Evolutionary conservation across 2,888 invertebrate genomes (phyloP), one percentile per base, ranked within the genome.

Genomic region (Sesia bembeciformis): DNA sequence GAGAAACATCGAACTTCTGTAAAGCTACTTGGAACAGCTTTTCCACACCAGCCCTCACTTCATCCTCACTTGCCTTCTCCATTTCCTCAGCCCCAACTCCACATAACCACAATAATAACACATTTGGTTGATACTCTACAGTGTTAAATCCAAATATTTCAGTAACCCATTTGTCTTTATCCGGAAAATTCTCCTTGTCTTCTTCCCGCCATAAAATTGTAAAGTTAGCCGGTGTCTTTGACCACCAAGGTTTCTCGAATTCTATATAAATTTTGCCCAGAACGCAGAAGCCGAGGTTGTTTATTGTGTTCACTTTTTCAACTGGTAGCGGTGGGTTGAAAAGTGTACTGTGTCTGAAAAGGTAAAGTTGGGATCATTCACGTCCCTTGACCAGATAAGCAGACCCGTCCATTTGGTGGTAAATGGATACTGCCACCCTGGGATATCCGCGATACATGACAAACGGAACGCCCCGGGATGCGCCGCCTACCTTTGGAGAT

Each of bases 231-330:
- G 82, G 77, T 0, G 67, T 62, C 53, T 78, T 74, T 0, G 81
- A 89, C 94, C 94, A 94, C 93, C 94, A 94, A 0, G 90, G 86
- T 46, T 86, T 73, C 3, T 92, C 88, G 71, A 94, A 95, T 68
- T 92, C 91, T 3, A 95, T 80, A 72, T 92, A 94, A 58, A 95
- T 91, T 83, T 95, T 95, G 68, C 93, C 91, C 2, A 93, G 90
- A 6, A 92, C 85, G 39, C 93, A 93, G 61, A 93, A 90, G 40
- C 91, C 91, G n/a, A 94, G 76, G 55, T 90, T 91, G 68, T 91
- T 77, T 61, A 93, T 93, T 5, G 91, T 80, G 56, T 78, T 83
- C 1, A 90, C 70, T 77, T 93, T 94, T 43, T 74, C 74, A 3
- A 69, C 62, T 3, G 93, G 91, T 39, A 94, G 74, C 7, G 81